A percentile compares a stretch with the other conserved stretches of the same genome.
Evolutionary conservation across 2,113 vertebrate genomes (phyloP).

Genomic region (Neodon shergylaensis): DNA sequence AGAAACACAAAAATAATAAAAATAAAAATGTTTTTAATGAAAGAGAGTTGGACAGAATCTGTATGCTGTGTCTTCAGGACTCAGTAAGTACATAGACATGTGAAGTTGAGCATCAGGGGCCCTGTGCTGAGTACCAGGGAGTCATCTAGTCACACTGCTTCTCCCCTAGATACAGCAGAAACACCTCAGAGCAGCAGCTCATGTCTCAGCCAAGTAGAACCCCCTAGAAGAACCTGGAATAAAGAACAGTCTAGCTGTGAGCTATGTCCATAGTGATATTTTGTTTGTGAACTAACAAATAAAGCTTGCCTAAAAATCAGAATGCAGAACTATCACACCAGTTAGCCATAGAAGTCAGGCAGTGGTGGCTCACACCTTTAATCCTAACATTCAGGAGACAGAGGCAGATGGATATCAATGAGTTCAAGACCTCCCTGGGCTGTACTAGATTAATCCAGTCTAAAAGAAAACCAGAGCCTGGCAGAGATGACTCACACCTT

Average conservation of each 20-base stretch:
- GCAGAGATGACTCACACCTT: no score
- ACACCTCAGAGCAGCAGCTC: background rate
- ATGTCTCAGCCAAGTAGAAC: rapidly evolving
- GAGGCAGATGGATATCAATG: no score
- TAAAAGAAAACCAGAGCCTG: no score
- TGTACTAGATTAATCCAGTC: no score
- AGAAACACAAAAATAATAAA: background rate
- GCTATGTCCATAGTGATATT: background rate
- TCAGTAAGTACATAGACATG: background rate
- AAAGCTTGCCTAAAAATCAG: no score
- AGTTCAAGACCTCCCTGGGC: no score
- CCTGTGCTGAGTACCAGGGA: no score
- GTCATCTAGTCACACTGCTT: background rate
- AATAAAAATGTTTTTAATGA: background rate
- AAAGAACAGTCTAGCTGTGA: background rate
- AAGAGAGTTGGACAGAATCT: background rate
- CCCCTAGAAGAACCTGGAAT: background rate
- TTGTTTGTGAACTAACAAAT: no score
- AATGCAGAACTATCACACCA: no score
- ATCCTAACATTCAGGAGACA: no score
- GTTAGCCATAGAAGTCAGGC: no score
- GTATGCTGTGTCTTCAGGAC: background rate
- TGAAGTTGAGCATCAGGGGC: background rate
- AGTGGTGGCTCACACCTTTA: no score
- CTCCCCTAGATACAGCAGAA: rapidly evolving